Base-by-base conservation (phyloP, 2,888 invertebrate species). In the Allolobophora icterica region DNA sequence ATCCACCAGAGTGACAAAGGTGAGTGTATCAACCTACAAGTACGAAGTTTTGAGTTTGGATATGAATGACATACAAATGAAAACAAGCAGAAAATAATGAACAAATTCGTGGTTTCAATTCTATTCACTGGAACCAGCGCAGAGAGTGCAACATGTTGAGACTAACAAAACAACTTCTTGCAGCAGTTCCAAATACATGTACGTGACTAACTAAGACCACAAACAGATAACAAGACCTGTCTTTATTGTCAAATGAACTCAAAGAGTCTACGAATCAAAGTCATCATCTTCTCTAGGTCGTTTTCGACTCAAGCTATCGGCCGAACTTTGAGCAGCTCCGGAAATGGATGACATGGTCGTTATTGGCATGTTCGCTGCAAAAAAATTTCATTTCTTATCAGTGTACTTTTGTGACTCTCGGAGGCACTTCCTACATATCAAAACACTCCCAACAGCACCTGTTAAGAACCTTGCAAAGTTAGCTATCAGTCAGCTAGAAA, bases 251-350 rank as follows among this genome's bases (percentile, higher is more conserved):
- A 30, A 71, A n/a, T 8, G n/a, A 71, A 17, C n/a, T 71, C 30
- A 0, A n/a, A n/a, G n/a, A 87, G 87, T 87, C 38, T 87, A 87
- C 34, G 87, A 87, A 87, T 87, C 87, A 24, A 87, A 87, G 34
- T 87, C 87, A 34, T 87, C 87, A 35, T 87, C 87, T 24, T 87
- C 87, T 38, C 87, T 87, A 8, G 87, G 87, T 87, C 87, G 34
- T 87, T 87, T 87, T 87, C 87, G 87, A 3, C 3, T 35, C 35
- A 87, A 0, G 11, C 35, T 15, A 38, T 87, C 87, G 1, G 33
- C 17, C 5, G 35, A 87, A 35, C 35, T 38, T 87, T 87, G 87
- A 35, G 87, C 34, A 19, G 38, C 87, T 87, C 35, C 87, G 0
- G 35, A 35, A 0, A 87, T 87, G 35, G 87, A 87, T 21, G 87